Evolutionary conservation across 2,888 invertebrate species (phyloP), one percentile per base, ranked within the genome.

Genomic region (Trissoscelio sp.): DNA sequence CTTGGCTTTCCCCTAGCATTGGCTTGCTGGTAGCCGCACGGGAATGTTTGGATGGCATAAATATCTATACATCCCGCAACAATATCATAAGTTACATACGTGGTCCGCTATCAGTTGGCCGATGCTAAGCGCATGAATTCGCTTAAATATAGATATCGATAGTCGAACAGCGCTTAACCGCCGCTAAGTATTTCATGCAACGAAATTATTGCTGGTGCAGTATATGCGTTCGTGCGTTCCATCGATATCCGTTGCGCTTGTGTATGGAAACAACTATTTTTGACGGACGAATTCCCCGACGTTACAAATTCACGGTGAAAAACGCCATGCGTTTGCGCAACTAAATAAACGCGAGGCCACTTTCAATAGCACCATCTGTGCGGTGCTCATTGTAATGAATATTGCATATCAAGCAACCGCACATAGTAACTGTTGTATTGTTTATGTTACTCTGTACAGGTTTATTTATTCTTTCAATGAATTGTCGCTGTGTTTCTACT

Each of bases 41-140:
- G 14, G 44, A 57, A 58, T 28, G 39, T 51, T 57, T 14, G 12
- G 20, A 34, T 22, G 24, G 18, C 48, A 58, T 70, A 70, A 70
- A 70, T 70, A 70, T 60, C 70, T 48, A 28, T 28, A 44, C 42
- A 46, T 60, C 53, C 72, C 51, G 22, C 60, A 72, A 60, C 53
- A 24, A 28, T 62, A 72, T 72, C 72, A 42, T 53, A 72, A 72
- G 60, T 60, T 72, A 62, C 60, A 12, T 39, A 18, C 37, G 37
- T 24, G 28, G n/a, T 22, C 4, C 14, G 18, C 9, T 62, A 72
- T 72, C 60, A 57, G 44, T 69, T 39, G 34, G 6, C 20, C 20
- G 11, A 11, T 34, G 37, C 16, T 60, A 16, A 55, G 16, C 55
- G 55, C 46, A 57, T 57, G 57, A 48, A 37, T 72, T 51, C 14